Percentiles rank a stretch among this genome's conserved stretches.
Evolutionary conservation across 2,888 invertebrate species (phyloP).

Genomic region (Acleris literana): DNA sequence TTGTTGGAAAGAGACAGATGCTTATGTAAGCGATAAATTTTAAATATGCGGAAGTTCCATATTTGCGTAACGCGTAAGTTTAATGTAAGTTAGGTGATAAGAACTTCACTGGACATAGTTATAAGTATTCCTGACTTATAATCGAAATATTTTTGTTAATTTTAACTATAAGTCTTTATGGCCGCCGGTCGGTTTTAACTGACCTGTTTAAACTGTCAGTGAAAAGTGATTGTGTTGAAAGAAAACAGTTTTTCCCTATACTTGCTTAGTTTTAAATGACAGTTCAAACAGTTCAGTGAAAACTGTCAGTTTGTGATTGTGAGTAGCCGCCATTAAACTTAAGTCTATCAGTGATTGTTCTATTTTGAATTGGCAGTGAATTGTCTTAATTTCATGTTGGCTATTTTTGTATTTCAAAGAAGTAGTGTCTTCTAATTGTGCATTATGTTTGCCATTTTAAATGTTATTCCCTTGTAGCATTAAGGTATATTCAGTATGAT

Average conservation of each 20-base stretch:
- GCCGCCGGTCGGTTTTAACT: too few relatives aligned
- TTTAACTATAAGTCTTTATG: slow-evolving; percentile 6
- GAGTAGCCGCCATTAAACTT: not conserved
- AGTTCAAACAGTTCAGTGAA: too few relatives aligned
- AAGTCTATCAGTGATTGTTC: not conserved
- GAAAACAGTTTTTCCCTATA: too few relatives aligned
- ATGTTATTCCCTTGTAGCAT: slow-evolving; percentile 5
- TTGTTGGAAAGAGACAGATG: too few relatives aligned
- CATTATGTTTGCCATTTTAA: slow-evolving; percentile 16
- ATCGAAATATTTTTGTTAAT: slow-evolving; percentile 17
- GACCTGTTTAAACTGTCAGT: too few relatives aligned
- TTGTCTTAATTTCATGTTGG: slow-evolving; percentile 2
- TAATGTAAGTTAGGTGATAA: slow-evolving; percentile 54
- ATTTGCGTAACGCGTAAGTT: slow-evolving; percentile 41
- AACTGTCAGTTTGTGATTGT: too few relatives aligned
- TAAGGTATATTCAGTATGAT: slow-evolving; percentile 2
- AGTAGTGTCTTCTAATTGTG: slow-evolving; percentile 4
- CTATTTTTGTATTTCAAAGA: slow-evolving; percentile 9
- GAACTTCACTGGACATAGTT: slow-evolving; percentile 51
- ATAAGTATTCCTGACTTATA: slow-evolving; percentile 39
- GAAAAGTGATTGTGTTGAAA: too few relatives aligned
- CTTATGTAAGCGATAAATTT: slow-evolving; percentile 35
- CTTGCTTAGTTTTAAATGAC: too few relatives aligned
- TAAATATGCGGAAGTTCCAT: not conserved
- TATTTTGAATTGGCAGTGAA: not conserved